phyloP scores from a whole-genome alignment of 2,888 invertebrate genomes.

The Hedya salicella region DNA sequence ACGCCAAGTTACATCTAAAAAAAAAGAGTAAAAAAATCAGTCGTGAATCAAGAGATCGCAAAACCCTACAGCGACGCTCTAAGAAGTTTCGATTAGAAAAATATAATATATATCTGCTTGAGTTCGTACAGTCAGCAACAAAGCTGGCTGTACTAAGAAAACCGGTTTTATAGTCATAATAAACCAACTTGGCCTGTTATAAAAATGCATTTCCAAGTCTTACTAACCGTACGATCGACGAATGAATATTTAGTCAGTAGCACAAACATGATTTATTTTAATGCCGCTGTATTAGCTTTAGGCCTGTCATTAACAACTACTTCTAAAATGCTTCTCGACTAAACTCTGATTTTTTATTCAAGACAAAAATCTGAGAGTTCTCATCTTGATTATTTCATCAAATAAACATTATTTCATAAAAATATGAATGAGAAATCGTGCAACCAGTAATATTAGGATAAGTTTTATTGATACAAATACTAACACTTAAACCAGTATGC shows the following conservation, averaged over 20 bases:
- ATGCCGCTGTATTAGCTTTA: not conserved
- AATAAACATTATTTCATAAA: too few species aligned
- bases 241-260: not conserved
- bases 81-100: constrained; percentile 55
- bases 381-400: too few species aligned
- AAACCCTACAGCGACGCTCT: constrained; percentile 48
- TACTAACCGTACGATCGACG: not conserved
- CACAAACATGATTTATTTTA: not conserved
- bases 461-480: too few species aligned
- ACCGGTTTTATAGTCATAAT: not conserved
- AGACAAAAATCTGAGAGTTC: too few species aligned
- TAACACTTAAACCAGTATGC: too few species aligned
- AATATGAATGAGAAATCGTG: too few species aligned
- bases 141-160: too few species aligned
- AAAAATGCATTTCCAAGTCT: not conserved
- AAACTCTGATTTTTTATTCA: too few species aligned
- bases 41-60: constrained; percentile 68
- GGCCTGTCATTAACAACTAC: too few species aligned
- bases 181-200: not conserved
- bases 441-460: too few species aligned
- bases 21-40: constrained; percentile 61
- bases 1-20: constrained; percentile 24
- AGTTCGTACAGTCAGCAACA: too few species aligned
- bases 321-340: too few species aligned
- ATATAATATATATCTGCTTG: constrained; percentile 51